Base-by-base conservation (phyloP, 2,888 invertebrate species). In the Heliconius sara region DNA sequence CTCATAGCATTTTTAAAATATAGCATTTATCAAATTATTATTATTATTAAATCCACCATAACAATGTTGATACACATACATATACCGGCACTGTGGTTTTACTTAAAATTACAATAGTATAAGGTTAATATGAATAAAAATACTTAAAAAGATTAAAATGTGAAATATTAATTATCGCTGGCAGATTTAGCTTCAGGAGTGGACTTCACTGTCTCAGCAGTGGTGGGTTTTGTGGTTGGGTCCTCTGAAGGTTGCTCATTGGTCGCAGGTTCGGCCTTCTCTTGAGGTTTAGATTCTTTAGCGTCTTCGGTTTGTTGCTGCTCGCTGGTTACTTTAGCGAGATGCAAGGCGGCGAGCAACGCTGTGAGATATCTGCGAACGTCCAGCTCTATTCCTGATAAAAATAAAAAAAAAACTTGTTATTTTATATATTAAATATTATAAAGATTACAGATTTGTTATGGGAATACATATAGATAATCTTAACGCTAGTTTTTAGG, bases 351-450 rank as follows among this genome's bases (percentile, higher is more conserved):
- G 0, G 95, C 95, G 7, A 95, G 87, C 27, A 95, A 82, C 0
- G 95, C 95, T 0, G 92, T 92, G 30, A 94, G 84, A 87, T 95
- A 95, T 34, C 95, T 93, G 39, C 93, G 93, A 2, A 93, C 89
- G 79, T 95, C 95, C 60, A 94, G 82, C 78, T 95, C 95, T 10
- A 94, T 91, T 65, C 95, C 95, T 95, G 88, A 2, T 16, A 9
- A 16, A 39, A 57, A 2, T 16, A 9, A 16, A 39, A 57, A 57
- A 68, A 71, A 47, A 66, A 0, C 3, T 22, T 1, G 13, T 68
- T 39, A 68, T n/a, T n/a, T n/a, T 39, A n/a, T 2, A 22, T 10
- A 22, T 39, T 12, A 39, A 39, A 63, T 25, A 3, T 39, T 10
- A 39, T 63, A 27, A 25, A n/a, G 60, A 9, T 25, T 25, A 63